These are phyloP conservation scores for Ifrita kowaldi DNA, from an alignment of 2,113 vertebrate genomes.

Conservation along the genomic window DNA sequence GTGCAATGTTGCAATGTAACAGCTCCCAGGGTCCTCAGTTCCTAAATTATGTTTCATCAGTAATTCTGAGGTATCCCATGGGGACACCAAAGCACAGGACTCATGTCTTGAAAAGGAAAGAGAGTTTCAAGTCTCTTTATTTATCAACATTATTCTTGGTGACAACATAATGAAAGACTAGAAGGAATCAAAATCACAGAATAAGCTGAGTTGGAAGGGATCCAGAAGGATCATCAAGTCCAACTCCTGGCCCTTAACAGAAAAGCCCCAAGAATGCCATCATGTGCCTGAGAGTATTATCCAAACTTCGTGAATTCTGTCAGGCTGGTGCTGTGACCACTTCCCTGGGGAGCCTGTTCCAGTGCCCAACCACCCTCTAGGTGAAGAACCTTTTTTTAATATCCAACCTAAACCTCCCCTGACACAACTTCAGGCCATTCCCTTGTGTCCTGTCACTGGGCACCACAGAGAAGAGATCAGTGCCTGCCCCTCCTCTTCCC, in stretches of 20 bases:
- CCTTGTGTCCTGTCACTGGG: not conserved
- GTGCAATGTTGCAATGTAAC: not conserved
- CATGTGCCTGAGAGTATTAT: not conserved
- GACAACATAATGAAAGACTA: not conserved
- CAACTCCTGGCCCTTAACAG: not conserved
- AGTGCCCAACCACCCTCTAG: fast-evolving
- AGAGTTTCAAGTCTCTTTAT: not conserved
- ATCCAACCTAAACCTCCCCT: not conserved
- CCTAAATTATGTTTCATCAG: not conserved
- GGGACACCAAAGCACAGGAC: not conserved
- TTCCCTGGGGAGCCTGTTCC: not conserved
- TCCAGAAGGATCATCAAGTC: not conserved
- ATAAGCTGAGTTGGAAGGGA: not conserved
- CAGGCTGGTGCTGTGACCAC: not conserved
- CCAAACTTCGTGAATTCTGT: not conserved
- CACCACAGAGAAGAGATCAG: not conserved
- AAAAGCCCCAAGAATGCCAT: not conserved
- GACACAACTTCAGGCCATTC: not conserved
- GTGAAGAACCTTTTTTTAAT: not conserved
- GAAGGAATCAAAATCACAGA: not conserved
- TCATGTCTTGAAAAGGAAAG: not conserved
- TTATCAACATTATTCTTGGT: not conserved
- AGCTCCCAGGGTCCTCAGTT: not conserved
- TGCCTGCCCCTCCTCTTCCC: not conserved
- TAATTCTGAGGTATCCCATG: not conserved